Base-by-base conservation (phyloP, 1,140 invertebrate species). In the Ostrea edulis region DNA sequence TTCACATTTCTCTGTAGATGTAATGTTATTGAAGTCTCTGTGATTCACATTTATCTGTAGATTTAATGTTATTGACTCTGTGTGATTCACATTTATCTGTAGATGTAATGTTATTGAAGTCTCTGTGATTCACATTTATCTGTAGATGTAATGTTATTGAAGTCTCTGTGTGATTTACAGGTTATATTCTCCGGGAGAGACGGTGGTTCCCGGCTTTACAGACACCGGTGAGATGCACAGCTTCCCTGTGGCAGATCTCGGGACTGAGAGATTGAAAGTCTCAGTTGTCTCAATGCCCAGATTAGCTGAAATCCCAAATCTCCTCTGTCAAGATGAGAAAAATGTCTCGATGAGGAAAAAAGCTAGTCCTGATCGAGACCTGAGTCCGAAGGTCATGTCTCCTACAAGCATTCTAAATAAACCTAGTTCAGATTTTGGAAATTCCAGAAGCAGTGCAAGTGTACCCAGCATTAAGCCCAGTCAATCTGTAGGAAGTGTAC, bases 151-250 rank as follows among this genome's bases (percentile, higher is more conserved):
- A n/a, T n/a, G n/a, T n/a, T n/a, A n/a, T n/a, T n/a, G n/a, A n/a
- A n/a, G n/a, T n/a, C n/a, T n/a, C n/a, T 89, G 29, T 68, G 85
- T 87, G 62, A 77, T 44, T 91, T 91, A 17, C 88, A 95, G 95
- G 87, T 92, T 96, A 17, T 96, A 96, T 88, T 96, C 96, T 22
- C 96, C 96, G n/a, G 96, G 95, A 29, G 95, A 96, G 87, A 94
- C 95, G 17, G 95, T 95, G 87, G 94, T 94, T 7, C 94, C 95
- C 25, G 94, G 94, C 86, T 98, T 98, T 94, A 95, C 96, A 51
- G 95, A 96, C 84, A 95, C 96, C 58, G 97, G 97, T 14, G 96
- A 96, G 54, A 96, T 97, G 91, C 98, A 99, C 95, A 96, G 96
- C 90, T 99, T 99, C 95, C 98, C 98, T 29, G 93, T 97, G 82